A percentile compares a stretch with the other conserved stretches of the same genome.
These are phyloP conservation scores for Cydia splendana DNA, from an alignment of 1,140 invertebrate species.

Conservation along the genomic window DNA sequence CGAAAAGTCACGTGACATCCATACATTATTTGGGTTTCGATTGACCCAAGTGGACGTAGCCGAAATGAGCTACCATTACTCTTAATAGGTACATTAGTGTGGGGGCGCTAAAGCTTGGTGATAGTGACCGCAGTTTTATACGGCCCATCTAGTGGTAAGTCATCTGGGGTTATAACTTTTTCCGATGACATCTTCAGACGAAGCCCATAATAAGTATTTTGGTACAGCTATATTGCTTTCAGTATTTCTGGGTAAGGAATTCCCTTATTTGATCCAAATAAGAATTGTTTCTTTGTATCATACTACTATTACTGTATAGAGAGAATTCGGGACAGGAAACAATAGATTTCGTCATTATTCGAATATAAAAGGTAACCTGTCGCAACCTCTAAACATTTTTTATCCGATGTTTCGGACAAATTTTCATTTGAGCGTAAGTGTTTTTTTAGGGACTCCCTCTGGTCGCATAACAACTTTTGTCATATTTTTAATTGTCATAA, in stretches of 20 bases:
- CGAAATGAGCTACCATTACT: not conserved
- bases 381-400: no score
- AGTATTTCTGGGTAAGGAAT: not conserved
- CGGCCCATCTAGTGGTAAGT: not conserved
- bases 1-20: no score
- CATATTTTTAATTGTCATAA: no score
- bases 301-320: not conserved
- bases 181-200: not conserved
- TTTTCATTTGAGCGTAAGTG: no score
- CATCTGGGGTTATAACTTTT: conserved; percentile 11
- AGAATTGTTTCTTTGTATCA: not conserved
- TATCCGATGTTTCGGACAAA: no score
- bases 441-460: no score
- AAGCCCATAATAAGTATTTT: conserved; percentile 7
- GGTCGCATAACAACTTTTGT: no score
- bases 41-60: not conserved
- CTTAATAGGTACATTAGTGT: no score
- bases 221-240: not conserved
- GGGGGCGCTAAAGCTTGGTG: no score
- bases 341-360: not conserved
- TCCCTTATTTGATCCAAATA: not conserved
- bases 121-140: not conserved
- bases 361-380: no score
- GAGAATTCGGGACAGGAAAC: not conserved
- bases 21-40: no score